These are phyloP conservation scores for Cichlasoma orientale DNA, from an alignment of 2,797 vertebrate genomes.

Conservation along the genomic window DNA sequence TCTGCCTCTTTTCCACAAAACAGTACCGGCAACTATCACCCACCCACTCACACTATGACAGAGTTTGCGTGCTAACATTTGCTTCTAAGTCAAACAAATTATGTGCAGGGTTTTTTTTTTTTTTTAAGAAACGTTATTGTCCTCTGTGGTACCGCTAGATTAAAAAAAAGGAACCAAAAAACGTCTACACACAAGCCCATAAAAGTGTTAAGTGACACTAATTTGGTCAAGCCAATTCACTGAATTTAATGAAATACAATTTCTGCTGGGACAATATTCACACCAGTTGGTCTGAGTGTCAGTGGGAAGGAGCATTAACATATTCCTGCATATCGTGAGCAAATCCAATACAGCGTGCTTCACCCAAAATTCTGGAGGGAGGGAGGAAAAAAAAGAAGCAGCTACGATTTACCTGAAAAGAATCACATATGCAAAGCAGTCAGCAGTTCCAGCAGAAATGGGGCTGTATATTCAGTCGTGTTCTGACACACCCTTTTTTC, in stretches of 20 bases:
- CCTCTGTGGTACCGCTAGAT: slow-evolving; percentile 8
- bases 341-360: slow-evolving; percentile 25
- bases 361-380: slow-evolving; percentile 42
- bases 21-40: slow-evolving; percentile 8
- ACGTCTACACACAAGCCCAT: background rate
- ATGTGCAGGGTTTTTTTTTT: background rate
- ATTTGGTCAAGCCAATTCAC: slow-evolving; percentile 54
- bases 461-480: slow-evolving; percentile 32
- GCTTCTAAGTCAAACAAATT: slow-evolving; percentile 27
- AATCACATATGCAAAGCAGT: slow-evolving; percentile 9
- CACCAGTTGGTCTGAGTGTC: slow-evolving; percentile 51
- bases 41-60: slow-evolving; percentile 21
- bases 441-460: slow-evolving; percentile 30
- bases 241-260: slow-evolving; percentile 54
- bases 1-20: slow-evolving; percentile 5
- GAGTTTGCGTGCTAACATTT: slow-evolving; percentile 5
- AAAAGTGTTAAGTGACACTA: slow-evolving; percentile 53
- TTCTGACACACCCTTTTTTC: slow-evolving; percentile 20
- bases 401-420: slow-evolving; percentile 30
- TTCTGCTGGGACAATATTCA: slow-evolving; percentile 39
- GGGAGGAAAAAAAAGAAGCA: background rate
- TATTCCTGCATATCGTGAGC: slow-evolving; percentile 27
- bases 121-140: slow-evolving; percentile 8
- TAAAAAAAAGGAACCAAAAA: slow-evolving; percentile 5
- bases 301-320: slow-evolving; percentile 46